A percentile compares a stretch with the other conserved stretches of the same genome.
These are phyloP conservation scores for Petroica traversi DNA, from an alignment of 2,113 vertebrate genomes.

Conservation along the genomic window DNA sequence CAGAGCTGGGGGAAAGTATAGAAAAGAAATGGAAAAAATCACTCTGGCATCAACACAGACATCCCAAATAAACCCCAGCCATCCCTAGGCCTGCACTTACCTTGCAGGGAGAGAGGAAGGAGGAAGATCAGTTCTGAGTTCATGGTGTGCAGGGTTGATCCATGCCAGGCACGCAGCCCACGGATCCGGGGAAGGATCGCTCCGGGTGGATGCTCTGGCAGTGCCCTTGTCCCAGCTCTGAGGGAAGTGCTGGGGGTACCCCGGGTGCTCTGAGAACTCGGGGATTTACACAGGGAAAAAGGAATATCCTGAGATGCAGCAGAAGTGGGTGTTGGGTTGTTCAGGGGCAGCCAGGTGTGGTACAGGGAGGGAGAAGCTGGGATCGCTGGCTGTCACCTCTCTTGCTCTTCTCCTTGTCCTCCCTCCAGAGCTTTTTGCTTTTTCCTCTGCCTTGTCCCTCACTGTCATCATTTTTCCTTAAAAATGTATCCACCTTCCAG, in stretches of 20 bases:
- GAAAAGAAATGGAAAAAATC: too few species aligned
- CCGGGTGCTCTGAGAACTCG: background rate
- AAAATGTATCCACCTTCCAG: background rate
- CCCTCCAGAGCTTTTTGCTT: background rate
- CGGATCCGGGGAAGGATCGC: background rate
- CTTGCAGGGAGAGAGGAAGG: background rate
- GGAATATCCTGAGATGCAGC: background rate
- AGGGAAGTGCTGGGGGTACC: background rate
- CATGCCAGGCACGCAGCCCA: background rate
- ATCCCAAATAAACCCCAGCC: background rate
- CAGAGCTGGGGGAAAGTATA: too few species aligned
- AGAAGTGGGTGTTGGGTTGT: background rate
- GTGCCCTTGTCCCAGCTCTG: background rate
- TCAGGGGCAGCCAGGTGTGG: background rate
- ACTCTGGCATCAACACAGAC: too few species aligned
- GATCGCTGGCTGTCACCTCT: background rate
- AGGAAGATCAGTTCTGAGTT: background rate
- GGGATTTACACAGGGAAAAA: background rate
- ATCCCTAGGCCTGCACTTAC: background rate
- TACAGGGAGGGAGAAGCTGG: background rate
- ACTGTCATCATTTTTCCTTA: background rate
- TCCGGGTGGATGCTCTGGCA: background rate
- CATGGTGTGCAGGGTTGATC: background rate
- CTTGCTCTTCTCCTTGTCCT: background rate
- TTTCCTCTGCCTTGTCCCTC: background rate